A percentile compares a stretch with the other conserved stretches of the same genome.
Conservation (phyloP, 2,113 vertebrate genomes). For the Phoenicopterus ruber region DNA sequence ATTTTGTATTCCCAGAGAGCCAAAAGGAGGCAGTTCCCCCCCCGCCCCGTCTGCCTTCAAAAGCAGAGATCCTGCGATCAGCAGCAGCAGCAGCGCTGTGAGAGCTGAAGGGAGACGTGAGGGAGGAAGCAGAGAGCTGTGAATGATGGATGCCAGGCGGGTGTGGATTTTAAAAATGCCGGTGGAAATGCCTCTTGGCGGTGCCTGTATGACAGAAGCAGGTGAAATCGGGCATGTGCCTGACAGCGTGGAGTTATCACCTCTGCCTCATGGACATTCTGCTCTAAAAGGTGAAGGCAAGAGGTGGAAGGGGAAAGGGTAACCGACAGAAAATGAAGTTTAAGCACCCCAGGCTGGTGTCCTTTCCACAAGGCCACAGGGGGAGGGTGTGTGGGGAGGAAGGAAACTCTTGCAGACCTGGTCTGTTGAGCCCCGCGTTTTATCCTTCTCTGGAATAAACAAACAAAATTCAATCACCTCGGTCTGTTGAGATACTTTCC, state of each 20-base stretch:
- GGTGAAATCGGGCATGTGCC: neutral
- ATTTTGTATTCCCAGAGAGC: conserved; percentile 30
- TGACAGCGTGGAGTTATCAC: neutral
- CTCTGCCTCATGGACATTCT: neutral
- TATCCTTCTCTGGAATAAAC: neutral
- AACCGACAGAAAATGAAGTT: neutral
- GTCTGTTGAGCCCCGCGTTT: neutral
- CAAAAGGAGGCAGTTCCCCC: conserved; percentile 3
- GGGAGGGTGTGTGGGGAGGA: neutral
- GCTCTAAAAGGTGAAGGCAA: neutral
- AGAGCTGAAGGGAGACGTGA: neutral
- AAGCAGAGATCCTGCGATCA: neutral
- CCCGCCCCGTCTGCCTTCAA: conserved; percentile 1
- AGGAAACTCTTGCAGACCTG: neutral
- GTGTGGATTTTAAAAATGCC: neutral
- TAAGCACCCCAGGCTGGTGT: neutral
- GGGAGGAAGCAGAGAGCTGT: neutral
- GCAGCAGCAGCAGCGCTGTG: neutral
- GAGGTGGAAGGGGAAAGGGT: neutral
- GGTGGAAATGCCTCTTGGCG: neutral
- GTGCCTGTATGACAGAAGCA: neutral
- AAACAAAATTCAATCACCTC: neutral
- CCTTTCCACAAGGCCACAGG: neutral
- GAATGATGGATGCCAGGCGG: neutral
- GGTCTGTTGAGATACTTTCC: conserved; percentile 15